Conservation (phyloP, 2,113 vertebrate genomes). For the Petroica traversi region DNA sequence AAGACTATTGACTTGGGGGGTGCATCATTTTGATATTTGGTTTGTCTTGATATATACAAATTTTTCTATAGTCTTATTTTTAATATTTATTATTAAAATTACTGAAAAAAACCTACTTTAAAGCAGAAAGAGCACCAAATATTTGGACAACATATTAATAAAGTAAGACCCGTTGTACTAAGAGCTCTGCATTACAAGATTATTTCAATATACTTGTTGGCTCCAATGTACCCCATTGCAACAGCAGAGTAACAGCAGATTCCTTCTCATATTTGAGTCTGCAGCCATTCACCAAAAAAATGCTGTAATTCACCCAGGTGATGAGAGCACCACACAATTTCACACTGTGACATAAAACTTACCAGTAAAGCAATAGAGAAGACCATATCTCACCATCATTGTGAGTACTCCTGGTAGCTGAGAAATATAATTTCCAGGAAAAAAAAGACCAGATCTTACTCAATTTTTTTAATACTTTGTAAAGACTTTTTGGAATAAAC, state of each 20-base stretch:
- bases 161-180: background rate
- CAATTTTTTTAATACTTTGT: background rate
- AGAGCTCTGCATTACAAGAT: background rate
- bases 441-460: background rate
- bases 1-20: rapidly evolving
- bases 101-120: background rate
- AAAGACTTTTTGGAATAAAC: background rate
- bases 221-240: background rate
- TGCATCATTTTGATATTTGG: rapidly evolving
- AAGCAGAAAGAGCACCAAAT: background rate
- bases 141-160: background rate
- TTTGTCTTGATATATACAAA: background rate
- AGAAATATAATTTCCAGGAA: background rate
- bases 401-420: background rate
- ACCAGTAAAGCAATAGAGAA: background rate
- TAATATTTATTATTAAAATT: background rate
- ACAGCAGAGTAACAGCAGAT: background rate
- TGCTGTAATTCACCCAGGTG: background rate
- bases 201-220: background rate
- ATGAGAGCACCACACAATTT: background rate
- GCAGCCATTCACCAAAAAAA: background rate
- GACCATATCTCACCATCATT: background rate
- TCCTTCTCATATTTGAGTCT: background rate
- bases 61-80: background rate
- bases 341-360: background rate